Evolutionary conservation across 2,113 vertebrate genomes (phyloP), one percentile per base, ranked within the genome.

Genomic region (Thunnus maccoyii): DNA sequence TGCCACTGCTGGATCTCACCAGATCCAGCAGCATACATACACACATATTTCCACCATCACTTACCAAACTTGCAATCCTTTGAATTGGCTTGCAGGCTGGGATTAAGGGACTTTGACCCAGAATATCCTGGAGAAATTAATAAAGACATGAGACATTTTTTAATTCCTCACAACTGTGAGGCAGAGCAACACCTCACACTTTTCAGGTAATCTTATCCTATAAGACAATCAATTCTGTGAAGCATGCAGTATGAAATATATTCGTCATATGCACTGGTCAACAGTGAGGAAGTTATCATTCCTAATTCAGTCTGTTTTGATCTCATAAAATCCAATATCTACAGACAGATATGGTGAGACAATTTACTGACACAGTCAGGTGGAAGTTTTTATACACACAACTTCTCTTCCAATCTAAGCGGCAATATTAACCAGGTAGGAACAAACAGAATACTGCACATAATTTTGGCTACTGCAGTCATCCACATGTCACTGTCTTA

Each of bases 101-200:
- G 64, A 86, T 88, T 89, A 82, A 50, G 32, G 48, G 78, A 74
- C 41, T 78, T 67, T 57, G 27, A 48, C 32, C 32, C n/a, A 32
- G 44, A 41, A 77, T 80, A 76, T 63, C 18, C 41, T 61, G 30
- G 22, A 64, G 30, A 86, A 80, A 83, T 76, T 41, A 76, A 74
- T 77, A 65, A 83, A 79, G 13, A 58, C 63, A 46, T 27, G 15
- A 44, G 71, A 5, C 10, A 7, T 54, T 50, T 76, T 85, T 71
- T 9, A 9, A 41, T 41, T 41, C 7, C 55, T 78, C 58, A 67
- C 69, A 10, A 32, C 9, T 66, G 5, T 44, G 16, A 55, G 13
- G 11, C 17, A 11, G 5, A 2, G 41, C 32, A 52, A 61, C 7
- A 20, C 6, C 13, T 51, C 3, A 48, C 11, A 25, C 22, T 22